A percentile compares a stretch with the other conserved stretches of the same genome.
These are phyloP conservation scores for Neodiprion virginianus DNA, from an alignment of 1,140 invertebrate genomes.

Conservation along the genomic window DNA sequence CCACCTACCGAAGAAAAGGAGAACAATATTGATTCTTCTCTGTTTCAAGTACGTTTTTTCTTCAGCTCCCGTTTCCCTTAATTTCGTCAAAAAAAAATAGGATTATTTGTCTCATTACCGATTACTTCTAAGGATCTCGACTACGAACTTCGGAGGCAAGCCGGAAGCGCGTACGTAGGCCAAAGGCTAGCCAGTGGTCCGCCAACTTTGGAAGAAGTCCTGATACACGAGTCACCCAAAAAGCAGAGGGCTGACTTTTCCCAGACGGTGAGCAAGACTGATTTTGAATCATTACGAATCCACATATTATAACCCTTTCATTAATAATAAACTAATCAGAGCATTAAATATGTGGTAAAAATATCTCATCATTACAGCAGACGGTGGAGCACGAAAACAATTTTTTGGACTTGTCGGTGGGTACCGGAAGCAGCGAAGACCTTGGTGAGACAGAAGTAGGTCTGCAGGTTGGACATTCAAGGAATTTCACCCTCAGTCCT, in stretches of 20 bases:
- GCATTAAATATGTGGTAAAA: background rate
- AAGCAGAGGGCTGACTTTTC: conserved; percentile 53
- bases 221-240: conserved; percentile 61
- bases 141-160: conserved; percentile 77
- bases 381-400: conserved; percentile 68
- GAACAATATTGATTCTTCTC: conserved; percentile 52
- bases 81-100: conserved; percentile 19
- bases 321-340: background rate
- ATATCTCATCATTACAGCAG: conserved; percentile 50
- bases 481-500: conserved; percentile 89
- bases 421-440: conserved; percentile 73
- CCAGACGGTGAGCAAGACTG: conserved; percentile 33
- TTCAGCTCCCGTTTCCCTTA: conserved; percentile 30
- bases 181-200: conserved; percentile 75
- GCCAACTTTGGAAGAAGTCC: conserved; percentile 54
- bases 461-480: conserved; percentile 69
- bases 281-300: background rate
- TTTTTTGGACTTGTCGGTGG: conserved; percentile 69
- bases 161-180: conserved; percentile 81
- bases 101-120: conserved; percentile 25
- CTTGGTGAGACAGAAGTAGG: conserved; percentile 73
- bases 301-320: background rate
- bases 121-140: conserved; percentile 72
- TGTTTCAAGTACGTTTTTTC: conserved; percentile 60
- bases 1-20: conserved; percentile 67